phyloP scores from a whole-genome alignment of 2,113 vertebrate genomes.

The Chaetodon trifascialis region DNA sequence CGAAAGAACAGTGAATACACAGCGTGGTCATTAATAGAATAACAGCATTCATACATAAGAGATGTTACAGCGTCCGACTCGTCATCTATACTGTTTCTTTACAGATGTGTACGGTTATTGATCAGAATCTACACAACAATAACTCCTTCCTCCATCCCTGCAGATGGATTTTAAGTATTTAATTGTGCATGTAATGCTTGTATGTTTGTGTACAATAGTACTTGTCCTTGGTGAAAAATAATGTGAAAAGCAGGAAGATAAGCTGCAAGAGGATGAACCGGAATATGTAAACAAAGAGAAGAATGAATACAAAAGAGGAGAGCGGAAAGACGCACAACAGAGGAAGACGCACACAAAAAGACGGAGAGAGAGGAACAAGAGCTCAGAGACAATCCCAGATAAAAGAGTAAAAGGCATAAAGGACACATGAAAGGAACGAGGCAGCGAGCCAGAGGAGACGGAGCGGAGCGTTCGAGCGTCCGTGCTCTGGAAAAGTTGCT shows the following conservation, averaged over 20 bases:
- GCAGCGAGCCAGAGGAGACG: conserved; percentile 55
- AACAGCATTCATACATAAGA: no score
- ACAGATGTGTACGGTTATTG: no score
- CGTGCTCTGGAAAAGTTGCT: conserved; percentile 58
- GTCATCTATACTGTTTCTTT: no score
- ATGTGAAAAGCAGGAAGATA: background rate
- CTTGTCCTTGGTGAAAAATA: conserved; percentile 7
- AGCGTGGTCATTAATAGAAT: background rate
- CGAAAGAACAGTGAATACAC: background rate
- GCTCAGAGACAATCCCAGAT: conserved; percentile 16
- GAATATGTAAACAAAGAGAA: conserved; percentile 1
- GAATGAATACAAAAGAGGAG: background rate
- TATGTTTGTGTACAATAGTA: background rate
- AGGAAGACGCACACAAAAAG: conserved; percentile 1
- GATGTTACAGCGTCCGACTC: no score
- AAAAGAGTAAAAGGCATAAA: conserved; percentile 37
- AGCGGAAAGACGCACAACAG: background rate
- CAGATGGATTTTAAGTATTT: background rate
- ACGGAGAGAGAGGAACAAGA: conserved; percentile 1
- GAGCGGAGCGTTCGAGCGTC: conserved; percentile 27
- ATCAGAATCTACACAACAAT: no score
- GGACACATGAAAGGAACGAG: conserved; percentile 47
- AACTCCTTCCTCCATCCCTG: background rate
- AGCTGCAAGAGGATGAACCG: background rate
- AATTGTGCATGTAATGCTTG: background rate